A percentile compares a stretch with the other conserved stretches of the same genome.
phyloP scores from a whole-genome alignment of 2,888 invertebrate genomes.

The Brachynemurus nebulosus region DNA sequence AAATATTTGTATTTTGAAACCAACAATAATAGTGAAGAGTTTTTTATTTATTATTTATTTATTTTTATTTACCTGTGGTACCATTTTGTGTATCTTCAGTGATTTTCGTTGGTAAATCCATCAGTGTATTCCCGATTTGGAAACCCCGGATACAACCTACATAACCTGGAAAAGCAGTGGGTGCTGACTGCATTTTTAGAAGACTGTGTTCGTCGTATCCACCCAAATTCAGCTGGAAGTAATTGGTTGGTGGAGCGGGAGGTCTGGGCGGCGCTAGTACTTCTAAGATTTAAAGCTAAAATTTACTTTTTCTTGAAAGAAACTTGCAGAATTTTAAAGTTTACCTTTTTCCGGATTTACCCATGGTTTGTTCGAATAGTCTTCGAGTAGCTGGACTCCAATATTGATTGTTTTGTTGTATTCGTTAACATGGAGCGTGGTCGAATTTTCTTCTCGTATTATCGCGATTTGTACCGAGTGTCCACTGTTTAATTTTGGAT shows the following conservation, averaged over 20 bases:
- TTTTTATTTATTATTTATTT: neutral
- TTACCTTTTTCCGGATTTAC: conserved; percentile 64
- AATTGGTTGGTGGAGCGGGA: conserved; percentile 77
- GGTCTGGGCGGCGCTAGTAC: conserved; percentile 78
- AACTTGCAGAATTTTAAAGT: neutral
- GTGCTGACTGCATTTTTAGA: conserved; percentile 39
- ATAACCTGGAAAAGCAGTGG: conserved; percentile 50
- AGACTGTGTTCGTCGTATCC: conserved; percentile 68
- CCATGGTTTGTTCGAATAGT: conserved; percentile 80
- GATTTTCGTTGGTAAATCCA: conserved; percentile 62
- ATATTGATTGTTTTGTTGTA: conserved; percentile 54
- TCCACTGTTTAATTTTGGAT: conserved; percentile 61
- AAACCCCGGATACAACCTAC: conserved; percentile 79
- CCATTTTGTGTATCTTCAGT: conserved; percentile 55
- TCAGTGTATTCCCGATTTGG: conserved; percentile 65
- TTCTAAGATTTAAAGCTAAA: conserved; percentile 37
- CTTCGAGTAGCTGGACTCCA: conserved; percentile 53
- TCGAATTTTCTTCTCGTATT: conserved; percentile 52
- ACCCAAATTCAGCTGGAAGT: conserved; percentile 78
- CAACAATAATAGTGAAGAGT: neutral
- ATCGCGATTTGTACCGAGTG: conserved; percentile 83
- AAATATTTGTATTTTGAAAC: conserved; percentile 10
- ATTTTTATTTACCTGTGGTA: conserved; percentile 21
- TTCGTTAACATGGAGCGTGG: conserved; percentile 71
- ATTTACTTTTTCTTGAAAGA: neutral